Percentiles rank a stretch among this genome's conserved stretches.
phyloP scores from a whole-genome alignment of 2,797 vertebrate species.

The Girardinus metallicus region DNA sequence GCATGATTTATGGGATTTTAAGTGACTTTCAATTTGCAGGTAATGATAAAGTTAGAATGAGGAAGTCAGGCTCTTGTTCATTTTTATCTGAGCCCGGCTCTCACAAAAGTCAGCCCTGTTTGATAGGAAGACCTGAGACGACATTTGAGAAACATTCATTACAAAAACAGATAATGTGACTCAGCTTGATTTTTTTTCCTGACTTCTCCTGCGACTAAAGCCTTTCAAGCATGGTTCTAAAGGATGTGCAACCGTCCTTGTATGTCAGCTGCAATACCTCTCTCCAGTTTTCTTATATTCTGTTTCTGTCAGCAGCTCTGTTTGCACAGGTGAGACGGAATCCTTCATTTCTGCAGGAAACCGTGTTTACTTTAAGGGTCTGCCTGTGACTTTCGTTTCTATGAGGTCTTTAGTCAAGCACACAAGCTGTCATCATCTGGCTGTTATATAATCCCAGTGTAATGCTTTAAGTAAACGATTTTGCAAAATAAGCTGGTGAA shows the following conservation, averaged over 20 bases:
- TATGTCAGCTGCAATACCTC: slow-evolving; percentile 18
- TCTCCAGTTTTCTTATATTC: not conserved
- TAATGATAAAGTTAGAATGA: slow-evolving; percentile 11
- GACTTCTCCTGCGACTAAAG: slow-evolving; percentile 6
- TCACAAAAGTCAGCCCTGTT: slow-evolving; percentile 4
- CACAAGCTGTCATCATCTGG: slow-evolving; percentile 39
- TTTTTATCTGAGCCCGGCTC: slow-evolving; percentile 19
- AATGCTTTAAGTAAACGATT: slow-evolving; percentile 62
- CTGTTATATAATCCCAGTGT: slow-evolving; percentile 51
- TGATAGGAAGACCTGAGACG: slow-evolving; percentile 17
- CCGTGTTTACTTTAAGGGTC: slow-evolving; percentile 30
- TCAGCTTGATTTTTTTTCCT: slow-evolving; percentile 27
- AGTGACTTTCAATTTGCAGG: slow-evolving; percentile 20
- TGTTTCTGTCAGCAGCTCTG: slow-evolving; percentile 14
- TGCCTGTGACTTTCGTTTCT: slow-evolving; percentile 27
- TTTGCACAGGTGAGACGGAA: slow-evolving; percentile 52
- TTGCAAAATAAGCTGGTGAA: slow-evolving; percentile 50
- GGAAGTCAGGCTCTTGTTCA: slow-evolving; percentile 7
- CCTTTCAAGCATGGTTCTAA: slow-evolving; percentile 36
- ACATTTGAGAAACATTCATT: slow-evolving; percentile 28
- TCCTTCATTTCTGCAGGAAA: slow-evolving; percentile 47
- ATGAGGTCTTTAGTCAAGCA: slow-evolving; percentile 59
- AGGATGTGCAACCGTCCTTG: slow-evolving; percentile 16
- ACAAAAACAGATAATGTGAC: slow-evolving; percentile 16
- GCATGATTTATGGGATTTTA: not conserved